Percentiles rank a stretch among this genome's conserved stretches.
Conservation (phyloP, 92 coral and sea anemone species). For the Bergia sp. region DNA sequence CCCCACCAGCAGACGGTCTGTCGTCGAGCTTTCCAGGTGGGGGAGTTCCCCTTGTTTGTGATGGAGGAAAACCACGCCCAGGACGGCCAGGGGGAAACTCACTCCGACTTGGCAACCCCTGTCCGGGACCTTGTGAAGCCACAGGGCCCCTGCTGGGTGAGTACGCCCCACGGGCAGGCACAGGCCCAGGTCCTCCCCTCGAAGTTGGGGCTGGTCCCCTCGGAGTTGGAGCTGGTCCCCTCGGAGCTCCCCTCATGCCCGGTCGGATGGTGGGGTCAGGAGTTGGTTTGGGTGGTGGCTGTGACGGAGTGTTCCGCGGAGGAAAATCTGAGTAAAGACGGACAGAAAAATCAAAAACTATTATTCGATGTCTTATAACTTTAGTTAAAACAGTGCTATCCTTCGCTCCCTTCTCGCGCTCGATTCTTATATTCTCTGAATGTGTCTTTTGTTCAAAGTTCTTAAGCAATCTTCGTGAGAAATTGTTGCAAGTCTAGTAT, state of each 20-base stretch:
- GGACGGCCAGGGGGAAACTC: neutral
- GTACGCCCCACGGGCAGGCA: neutral
- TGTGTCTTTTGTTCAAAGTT: too few species aligned
- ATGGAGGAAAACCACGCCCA: neutral
- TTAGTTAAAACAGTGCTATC: too few species aligned
- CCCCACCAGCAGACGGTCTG: neutral
- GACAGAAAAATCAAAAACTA: too few species aligned
- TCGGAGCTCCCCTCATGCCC: neutral
- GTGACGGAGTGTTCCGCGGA: neutral
- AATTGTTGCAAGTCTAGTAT: too few species aligned
- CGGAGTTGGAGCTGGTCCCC: constrained; percentile 1
- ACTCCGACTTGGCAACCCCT: neutral
- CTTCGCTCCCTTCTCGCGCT: too few species aligned
- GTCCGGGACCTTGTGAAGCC: constrained; percentile 1
- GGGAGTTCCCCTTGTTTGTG: neutral
- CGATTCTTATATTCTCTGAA: too few species aligned
- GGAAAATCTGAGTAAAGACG: neutral
- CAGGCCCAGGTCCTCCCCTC: neutral
- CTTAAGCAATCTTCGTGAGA: too few species aligned
- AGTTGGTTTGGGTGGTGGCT: neutral
- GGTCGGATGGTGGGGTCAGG: neutral
- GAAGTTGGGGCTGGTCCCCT: constrained; percentile 2
- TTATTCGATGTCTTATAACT: neutral
- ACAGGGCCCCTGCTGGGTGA: neutral
- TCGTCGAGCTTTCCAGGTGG: neutral